Base-by-base conservation (phyloP, 2,888 invertebrate species). In the Dione vanillae region DNA sequence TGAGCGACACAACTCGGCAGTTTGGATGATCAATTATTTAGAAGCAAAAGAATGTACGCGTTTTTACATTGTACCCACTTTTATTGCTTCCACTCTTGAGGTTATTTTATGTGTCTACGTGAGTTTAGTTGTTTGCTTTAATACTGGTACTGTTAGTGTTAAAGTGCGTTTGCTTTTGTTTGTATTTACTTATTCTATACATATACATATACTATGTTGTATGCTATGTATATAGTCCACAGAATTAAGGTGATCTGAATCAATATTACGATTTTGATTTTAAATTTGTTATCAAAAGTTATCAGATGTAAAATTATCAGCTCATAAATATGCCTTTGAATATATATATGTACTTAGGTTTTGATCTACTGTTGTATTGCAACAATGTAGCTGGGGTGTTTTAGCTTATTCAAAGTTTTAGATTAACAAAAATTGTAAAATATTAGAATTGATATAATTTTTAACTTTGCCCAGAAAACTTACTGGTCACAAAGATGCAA, bases 1-100 rank as follows among this genome's bases (percentile, higher is more conserved):
- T 89, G 91, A 91, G 89, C 80, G 85, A 93, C 93, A 93, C 92
- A 93, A 91, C 92, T 93, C 92, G 87, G 91, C 93, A 92, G 93
- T 93, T 93, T 92, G 85, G 83, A 78, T 81, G 86, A 91, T 94
- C 86, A 89, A 93, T 91, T 93, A 94, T 94, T 93, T 85, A 93
- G 85, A 87, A 83, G 84, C 89, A 56, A 88, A 88, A 88, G 86
- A 82, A 85, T 82, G 80, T 80, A 82, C 81, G 82, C 83, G 83
- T 90, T 90, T 91, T 91, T 91, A 90, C 90, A 91, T 88, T 89
- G 89, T 89, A 84, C 78, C 74, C 81, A 81, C 83, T 85, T 85
- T 91, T 90, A 91, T 91, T 85, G 88, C 88, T 87, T 89, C 87
- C 88, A 77, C 80, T 83, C 82, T 86, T 84, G 83, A 84, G 84